Evolutionary conservation across 2,888 invertebrate species (phyloP), one percentile per base, ranked within the genome.

Genomic region (Scaptodrosophila latifasciaeformis): DNA sequence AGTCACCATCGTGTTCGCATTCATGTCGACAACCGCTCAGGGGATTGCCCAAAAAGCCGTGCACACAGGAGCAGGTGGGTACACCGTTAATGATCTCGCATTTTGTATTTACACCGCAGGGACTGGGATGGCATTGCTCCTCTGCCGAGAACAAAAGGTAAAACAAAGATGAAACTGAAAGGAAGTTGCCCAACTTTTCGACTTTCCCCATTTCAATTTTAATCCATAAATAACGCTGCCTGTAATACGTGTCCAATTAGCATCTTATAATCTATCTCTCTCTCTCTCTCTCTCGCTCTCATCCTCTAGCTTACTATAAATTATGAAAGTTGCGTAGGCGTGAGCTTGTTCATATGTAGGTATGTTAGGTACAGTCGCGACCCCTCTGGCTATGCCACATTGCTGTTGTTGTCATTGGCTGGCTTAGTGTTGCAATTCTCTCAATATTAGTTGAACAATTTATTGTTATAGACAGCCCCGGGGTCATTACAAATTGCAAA

Each of bases 111-210:
- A 82, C 76, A 5, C 95, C 95, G 68, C 95, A 95, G 0, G 95
- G 94, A 59, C 91, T 93, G 10, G 93, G 94, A 77, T 92, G 92
- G 83, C 95, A 95, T 37, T 92, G 90, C 81, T 94, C 94, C 88
- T 93, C 95, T 95, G 62, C 9, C 10, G 52, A 54, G 9, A 1
- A 1, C 2, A 3, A 18, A 2, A 9, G 2, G n/a, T n/a, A n/a
- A n/a, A n/a, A n/a, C n/a, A n/a, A n/a, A n/a, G n/a, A n/a, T n/a
- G n/a, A 1, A 1, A 18, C 17, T 9, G 18, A 5, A 6, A n/a
- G 40, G 4, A 13, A 49, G 3, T 5, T 35, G 10, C 21, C 5
- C 17, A 18, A 27, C 54, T 65, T 49, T 48, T 52, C 31, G 24
- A 40, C 3, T 9, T 37, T 37, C 37, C 49, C 34, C 46, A 39